Base-by-base conservation (phyloP, 2,113 vertebrate genomes). In the Syrmaticus mikado region DNA sequence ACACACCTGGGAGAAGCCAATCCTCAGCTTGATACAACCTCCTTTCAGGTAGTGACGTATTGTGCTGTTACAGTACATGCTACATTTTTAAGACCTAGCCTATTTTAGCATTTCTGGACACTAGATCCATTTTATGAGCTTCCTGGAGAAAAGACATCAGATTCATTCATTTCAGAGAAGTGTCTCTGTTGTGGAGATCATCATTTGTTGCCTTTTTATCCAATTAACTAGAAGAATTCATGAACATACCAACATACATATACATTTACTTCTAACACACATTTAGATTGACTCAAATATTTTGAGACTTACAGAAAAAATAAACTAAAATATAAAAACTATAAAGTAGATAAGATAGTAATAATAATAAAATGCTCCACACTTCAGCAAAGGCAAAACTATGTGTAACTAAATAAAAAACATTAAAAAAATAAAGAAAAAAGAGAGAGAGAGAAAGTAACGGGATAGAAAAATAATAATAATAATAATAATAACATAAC, bases 331-430 rank as follows among this genome's bases (percentile, higher is more conserved):
- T 55, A 27, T 48, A 91, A 90, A 82, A 77, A 13, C 5, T 64
- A 72, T 20, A 80, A 90, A 45, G 11, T 9, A 80, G 8, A 25
- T 52, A 28, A 60, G 22, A 36, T 84, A 90, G 66, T 64, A 82
- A 65, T 52, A 52, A 58, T 50, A 86, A 94, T 76, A 5, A 95
- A 93, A 60, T 94, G 11, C 40, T 96, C 55, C 3, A 15, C 88
- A 50, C 5, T 67, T 16, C 8, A 92, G 48, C 13, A 93, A 81
- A 92, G 14, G 61, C 11, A 77, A 89, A 96, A 45, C 30, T 50
- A 67, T 24, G n/a, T 16, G 28, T 86, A 93, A 75, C 41, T 73
- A 91, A 93, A 61, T 14, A 32, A 32, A 55, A 32, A 30, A 30
- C 38, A 48, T 17, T 17, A 11, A 48, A 22, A 10, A 46, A 46